Evolutionary conservation across 2,797 vertebrate genomes (phyloP), one percentile per base, ranked within the genome.

Genomic region (Odontamblyopus lacepedii): DNA sequence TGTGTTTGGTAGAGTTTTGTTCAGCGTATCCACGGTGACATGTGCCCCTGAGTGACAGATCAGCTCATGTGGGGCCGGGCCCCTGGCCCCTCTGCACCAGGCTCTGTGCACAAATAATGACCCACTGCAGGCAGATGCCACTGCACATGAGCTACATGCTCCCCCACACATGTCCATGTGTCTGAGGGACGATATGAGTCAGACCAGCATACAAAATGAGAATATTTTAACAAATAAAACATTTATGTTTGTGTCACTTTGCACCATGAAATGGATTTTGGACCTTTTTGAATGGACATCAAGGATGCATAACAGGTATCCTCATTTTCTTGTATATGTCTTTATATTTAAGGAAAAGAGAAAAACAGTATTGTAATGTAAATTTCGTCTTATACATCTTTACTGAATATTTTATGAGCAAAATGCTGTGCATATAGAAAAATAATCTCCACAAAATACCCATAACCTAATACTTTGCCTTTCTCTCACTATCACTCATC

Each of bases 91-190:
- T 2, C 74, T 62, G 79, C 72, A 75, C 62, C 77, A 19, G 77
- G 88, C 79, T 88, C 74, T 78, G 81, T 79, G 77, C 77, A 72
- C 74, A 60, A 81, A 83, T 81, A 83, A 85, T 61, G 78, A 79
- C 78, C 73, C 4, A 48, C 87, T 85, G 27, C 51, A 74, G 78
- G 84, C 80, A 1, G 61, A 73, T 82, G 83, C 80, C 85, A 77
- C 72, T 64, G 69, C 81, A 80, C 79, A 78, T 70, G 78, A 85
- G 27, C 67, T 68, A 76, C 83, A 71, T 78, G 78, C 72, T 80
- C 83, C 67, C 72, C 72, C 51, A 85, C 78, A 83, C 72, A 76
- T 84, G 75, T 78, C 65, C 23, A 50, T 85, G 83, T 82, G 79
- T 74, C 38, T 62, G 56, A 73, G 62, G 41, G 29, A 73, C 65